phyloP scores from a whole-genome alignment of 2,888 invertebrate species.

The Sminthurides aquaticus region DNA sequence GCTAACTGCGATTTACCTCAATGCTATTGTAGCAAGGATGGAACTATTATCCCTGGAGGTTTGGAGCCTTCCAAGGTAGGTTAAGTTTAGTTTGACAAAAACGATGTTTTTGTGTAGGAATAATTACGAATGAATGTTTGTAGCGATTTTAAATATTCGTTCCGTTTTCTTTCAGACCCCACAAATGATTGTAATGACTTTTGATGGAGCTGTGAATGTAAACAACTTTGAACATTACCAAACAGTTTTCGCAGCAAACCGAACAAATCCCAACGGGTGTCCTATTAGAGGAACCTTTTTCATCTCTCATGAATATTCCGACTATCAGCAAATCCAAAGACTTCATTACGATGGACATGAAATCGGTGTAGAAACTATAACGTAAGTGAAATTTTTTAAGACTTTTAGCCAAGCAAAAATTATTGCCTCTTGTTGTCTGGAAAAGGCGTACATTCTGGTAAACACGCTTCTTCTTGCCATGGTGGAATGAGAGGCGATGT shows the following conservation, averaged over 20 bases:
- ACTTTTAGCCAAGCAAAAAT: background rate
- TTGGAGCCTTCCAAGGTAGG: conserved; percentile 55
- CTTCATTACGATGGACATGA: conserved; percentile 85
- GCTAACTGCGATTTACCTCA: conserved; percentile 72
- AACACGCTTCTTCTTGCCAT: no score
- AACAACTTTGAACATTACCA: conserved; percentile 83
- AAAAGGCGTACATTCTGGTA: no score
- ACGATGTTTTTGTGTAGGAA: background rate
- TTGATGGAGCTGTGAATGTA: conserved; percentile 86
- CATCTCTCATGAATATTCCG: conserved; percentile 79
- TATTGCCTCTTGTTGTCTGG: no score
- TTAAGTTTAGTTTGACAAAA: background rate
- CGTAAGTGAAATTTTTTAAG: conserved; percentile 53
- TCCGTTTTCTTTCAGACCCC: conserved; percentile 61
- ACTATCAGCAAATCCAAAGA: conserved; percentile 86
- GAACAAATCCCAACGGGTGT: conserved; percentile 83
- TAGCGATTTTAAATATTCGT: no score
- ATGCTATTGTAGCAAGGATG: conserved; percentile 87
- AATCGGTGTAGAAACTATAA: conserved; percentile 63
- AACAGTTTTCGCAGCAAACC: conserved; percentile 67
- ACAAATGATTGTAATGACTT: conserved; percentile 85
- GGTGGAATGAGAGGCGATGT: no score
- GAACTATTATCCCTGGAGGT: conserved; percentile 76
- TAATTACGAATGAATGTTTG: no score
- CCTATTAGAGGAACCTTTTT: conserved; percentile 86